These are phyloP conservation scores for Standfussiana lucernea DNA, from an alignment of 2,888 invertebrate genomes.

Conservation along the genomic window DNA sequence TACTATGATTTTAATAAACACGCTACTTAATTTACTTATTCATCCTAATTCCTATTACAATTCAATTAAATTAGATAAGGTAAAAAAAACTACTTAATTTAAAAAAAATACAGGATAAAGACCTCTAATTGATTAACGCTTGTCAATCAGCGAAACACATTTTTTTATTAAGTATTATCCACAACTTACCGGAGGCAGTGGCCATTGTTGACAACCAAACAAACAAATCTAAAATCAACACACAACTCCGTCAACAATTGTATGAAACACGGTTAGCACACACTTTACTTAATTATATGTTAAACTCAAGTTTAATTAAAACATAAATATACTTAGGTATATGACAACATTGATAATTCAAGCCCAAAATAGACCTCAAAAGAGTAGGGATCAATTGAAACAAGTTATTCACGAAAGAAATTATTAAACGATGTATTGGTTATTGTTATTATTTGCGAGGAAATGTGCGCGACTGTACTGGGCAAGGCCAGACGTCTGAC, in stretches of 20 bases:
- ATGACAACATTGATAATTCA: neutral
- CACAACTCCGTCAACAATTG: neutral
- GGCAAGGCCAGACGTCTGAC: conserved; percentile 29
- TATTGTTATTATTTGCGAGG: neutral
- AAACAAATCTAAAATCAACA: conserved; percentile 11
- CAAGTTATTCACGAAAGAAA: neutral
- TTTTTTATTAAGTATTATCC: neutral
- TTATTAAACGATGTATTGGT: neutral
- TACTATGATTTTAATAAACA: neutral
- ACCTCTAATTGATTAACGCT: neutral
- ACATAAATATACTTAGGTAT: no score
- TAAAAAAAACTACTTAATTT: neutral
- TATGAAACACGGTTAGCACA: neutral
- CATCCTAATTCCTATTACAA: neutral
- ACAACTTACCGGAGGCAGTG: conserved; percentile 33
- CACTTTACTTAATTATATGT: conserved; percentile 12
- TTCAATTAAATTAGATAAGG: neutral
- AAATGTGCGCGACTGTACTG: conserved; percentile 15
- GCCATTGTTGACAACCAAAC: conserved; percentile 39
- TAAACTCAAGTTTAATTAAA: neutral
- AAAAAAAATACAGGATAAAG: neutral
- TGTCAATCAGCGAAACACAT: neutral
- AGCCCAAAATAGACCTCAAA: neutral
- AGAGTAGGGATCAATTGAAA: neutral
- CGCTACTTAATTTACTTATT: neutral